Evolutionary conservation across 2,888 invertebrate species (phyloP), one percentile per base, ranked within the genome.

Genomic region (Mermis nigrescens): DNA sequence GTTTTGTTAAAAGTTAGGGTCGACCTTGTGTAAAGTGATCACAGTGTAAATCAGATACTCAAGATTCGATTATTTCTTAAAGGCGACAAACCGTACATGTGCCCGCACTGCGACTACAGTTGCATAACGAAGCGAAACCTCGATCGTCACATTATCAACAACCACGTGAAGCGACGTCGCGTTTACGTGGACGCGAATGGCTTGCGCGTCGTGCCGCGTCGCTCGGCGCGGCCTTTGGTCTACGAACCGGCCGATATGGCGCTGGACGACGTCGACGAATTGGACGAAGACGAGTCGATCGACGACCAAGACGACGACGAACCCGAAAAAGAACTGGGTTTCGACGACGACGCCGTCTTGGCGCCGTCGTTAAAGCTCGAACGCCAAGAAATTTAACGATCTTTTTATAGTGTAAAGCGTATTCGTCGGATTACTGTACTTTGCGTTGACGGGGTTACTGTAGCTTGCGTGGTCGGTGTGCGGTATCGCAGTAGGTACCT

Each of bases 41-140:
- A n/a, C n/a, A n/a, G n/a, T n/a, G n/a, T n/a, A n/a, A n/a, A n/a
- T n/a, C n/a, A n/a, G n/a, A n/a, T n/a, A n/a, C n/a, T n/a, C n/a
- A n/a, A n/a, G n/a, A n/a, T n/a, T n/a, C n/a, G n/a, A n/a, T n/a
- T n/a, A n/a, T n/a, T 38, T 7, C 19, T 38, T 38, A 12, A 12
- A 19, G 54, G 70, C 3, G 70, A 70, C 59, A 66, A 65, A 54
- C 70, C 70, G 1, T 70, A 70, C 61, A 29, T 31, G 3, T 70
- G 70, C 60, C 64, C 65, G 2, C 57, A 57, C 1, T 70, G 70
- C 62, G 57, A 61, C 32, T 70, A 70, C 61, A 63, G 66, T 26
- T 64, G 67, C 19, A 64, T 67, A 2, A 69, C 69, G 31, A 70
- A 70, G 60, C 61, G 68, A 26, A 70, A 69, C 62, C 61, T 70